A percentile compares a stretch with the other conserved stretches of the same genome.
Conservation (phyloP, 2,888 invertebrate species). For the Ophraella communa region DNA sequence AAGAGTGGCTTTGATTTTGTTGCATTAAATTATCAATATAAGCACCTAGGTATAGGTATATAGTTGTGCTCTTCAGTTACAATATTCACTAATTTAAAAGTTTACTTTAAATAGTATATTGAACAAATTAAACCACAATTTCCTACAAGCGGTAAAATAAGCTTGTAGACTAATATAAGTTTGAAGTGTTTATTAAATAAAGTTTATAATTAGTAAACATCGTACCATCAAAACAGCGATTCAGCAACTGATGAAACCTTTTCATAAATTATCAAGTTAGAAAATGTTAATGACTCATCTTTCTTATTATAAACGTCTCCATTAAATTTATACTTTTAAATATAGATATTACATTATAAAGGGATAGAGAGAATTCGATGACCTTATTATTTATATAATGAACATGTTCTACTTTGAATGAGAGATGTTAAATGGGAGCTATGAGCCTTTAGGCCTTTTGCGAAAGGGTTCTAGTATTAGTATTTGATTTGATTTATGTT, state of each 20-base stretch:
- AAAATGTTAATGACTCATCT: neutral
- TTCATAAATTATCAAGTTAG: neutral
- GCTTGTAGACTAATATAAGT: no score
- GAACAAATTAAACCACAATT: no score
- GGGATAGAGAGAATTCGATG: neutral
- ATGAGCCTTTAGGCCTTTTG: conserved; percentile 37
- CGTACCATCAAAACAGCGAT: no score
- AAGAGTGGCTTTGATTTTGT: no score
- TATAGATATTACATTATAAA: conserved; percentile 15
- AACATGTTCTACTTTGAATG: conserved; percentile 41
- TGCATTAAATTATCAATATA: no score
- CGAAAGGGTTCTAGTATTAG: conserved; percentile 24
- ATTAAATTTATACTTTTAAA: conserved; percentile 7
- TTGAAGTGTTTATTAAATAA: no score
- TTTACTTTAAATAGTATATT: no score
- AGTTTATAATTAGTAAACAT: neutral
- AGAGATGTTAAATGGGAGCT: conserved; percentile 44
- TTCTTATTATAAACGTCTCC: conserved; percentile 12
- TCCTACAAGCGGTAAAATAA: no score
- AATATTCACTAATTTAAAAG: no score
- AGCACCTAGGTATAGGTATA: no score
- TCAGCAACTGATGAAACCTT: neutral
- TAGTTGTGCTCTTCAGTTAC: no score
- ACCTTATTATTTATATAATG: conserved; percentile 15
- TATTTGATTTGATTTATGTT: conserved; percentile 20